Percentiles rank a stretch among this genome's conserved stretches.
These are phyloP conservation scores for Pelusios castaneus DNA, from an alignment of 2,113 vertebrate genomes.

Conservation along the genomic window DNA sequence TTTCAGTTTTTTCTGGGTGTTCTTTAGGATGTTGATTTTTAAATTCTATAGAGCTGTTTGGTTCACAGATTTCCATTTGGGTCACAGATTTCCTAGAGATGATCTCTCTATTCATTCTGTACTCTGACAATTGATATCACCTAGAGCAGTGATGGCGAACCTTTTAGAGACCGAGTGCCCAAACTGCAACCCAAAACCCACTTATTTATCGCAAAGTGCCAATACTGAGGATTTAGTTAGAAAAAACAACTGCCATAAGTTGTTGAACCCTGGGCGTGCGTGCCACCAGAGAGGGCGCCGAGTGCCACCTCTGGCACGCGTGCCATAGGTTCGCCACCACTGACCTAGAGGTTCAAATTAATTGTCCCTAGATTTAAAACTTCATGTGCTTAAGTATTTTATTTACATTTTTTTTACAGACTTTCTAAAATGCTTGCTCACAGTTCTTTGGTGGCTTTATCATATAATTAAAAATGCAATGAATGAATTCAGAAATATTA, in stretches of 20 bases:
- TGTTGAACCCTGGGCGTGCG: too few relatives aligned
- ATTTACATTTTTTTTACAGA: neutral
- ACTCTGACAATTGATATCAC: neutral
- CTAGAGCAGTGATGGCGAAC: too few relatives aligned
- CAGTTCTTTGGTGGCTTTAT: neutral
- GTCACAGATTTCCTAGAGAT: neutral
- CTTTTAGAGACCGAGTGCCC: too few relatives aligned
- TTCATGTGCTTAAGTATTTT: neutral
- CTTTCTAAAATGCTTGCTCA: neutral
- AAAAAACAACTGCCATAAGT: too few relatives aligned
- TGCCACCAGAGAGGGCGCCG: too few relatives aligned
- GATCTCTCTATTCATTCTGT: neutral
- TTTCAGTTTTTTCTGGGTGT: neutral
- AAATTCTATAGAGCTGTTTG: neutral
- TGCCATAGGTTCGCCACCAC: too few relatives aligned
- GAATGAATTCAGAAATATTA: neutral
- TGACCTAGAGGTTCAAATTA: neutral
- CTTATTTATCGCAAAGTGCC: too few relatives aligned
- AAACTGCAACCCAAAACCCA: too few relatives aligned
- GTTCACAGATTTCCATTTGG: slow-evolving; percentile 4
- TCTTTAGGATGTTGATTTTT: neutral
- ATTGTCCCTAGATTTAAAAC: slow-evolving; percentile 1
- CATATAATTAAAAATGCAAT: neutral
- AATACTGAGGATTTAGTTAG: too few relatives aligned
- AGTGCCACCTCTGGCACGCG: too few relatives aligned